Percentiles rank a stretch among this genome's conserved stretches.
phyloP scores from a whole-genome alignment of 1,140 invertebrate species.

The Nephila pilipes region DNA sequence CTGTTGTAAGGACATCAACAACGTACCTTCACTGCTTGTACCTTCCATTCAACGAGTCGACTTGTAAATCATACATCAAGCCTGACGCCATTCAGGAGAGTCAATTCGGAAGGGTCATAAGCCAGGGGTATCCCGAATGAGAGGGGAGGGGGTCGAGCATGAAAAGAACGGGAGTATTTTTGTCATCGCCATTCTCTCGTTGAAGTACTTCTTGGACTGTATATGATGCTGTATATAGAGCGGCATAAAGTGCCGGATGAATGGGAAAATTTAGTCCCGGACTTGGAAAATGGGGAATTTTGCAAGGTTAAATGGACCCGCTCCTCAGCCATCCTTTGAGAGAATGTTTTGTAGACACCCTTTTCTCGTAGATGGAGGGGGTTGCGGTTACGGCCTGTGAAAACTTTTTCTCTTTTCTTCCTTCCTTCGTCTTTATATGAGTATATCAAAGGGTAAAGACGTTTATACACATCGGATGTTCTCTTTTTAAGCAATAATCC shows the following conservation, averaged over 20 bases:
- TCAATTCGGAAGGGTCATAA: conserved; percentile 34
- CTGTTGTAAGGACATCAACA: conserved; percentile 35
- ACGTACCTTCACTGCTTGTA: conserved; percentile 54
- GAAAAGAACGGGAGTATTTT: neutral
- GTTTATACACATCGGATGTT: neutral
- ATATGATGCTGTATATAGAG: conserved; percentile 49
- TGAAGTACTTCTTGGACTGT: conserved; percentile 14
- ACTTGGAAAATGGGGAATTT: conserved; percentile 29
- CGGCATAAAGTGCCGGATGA: conserved; percentile 40
- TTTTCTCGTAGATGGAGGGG: neutral
- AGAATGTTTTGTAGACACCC: conserved; percentile 8
- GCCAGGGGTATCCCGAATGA: neutral
- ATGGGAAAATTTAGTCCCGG: conserved; percentile 49
- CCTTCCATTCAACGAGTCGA: conserved; percentile 48
- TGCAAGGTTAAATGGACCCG: conserved; percentile 26
- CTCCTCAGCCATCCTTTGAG: neutral
- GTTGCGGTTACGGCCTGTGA: neutral
- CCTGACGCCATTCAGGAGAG: neutral
- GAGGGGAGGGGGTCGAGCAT: neutral
- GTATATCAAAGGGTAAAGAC: neutral
- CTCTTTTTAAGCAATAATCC: too few relatives aligned
- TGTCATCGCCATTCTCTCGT: conserved; percentile 16
- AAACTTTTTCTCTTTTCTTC: neutral
- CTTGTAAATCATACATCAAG: conserved; percentile 70
- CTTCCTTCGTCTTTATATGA: neutral